These are phyloP conservation scores for Ctenodactylus gundi DNA, from an alignment of 2,113 vertebrate species.

Conservation along the genomic window DNA sequence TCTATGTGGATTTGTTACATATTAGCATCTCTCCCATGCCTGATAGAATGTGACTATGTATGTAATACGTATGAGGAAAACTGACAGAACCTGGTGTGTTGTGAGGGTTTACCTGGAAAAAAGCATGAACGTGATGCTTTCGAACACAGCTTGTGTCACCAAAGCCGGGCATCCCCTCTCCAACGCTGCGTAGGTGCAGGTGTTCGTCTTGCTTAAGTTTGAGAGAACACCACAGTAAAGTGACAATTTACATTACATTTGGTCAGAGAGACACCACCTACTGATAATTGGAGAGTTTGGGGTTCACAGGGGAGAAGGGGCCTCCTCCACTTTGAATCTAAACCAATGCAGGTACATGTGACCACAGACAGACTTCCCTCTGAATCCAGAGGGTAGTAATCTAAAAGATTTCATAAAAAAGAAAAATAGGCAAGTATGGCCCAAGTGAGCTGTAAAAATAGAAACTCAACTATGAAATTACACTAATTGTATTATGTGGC, in stretches of 20 bases:
- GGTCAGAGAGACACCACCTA: background rate
- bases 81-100: background rate
- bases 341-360: background rate
- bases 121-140: background rate
- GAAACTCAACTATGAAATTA: background rate
- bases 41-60: constrained; percentile 29
- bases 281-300: background rate
- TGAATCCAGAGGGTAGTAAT: background rate
- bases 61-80: background rate
- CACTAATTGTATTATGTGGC: background rate
- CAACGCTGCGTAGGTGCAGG: background rate
- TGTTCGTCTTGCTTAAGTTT: background rate
- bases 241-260: background rate
- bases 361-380: background rate
- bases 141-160: no score
- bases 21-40: background rate
- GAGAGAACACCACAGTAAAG: background rate
- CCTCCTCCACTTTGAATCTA: no score
- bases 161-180: background rate
- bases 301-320: background rate
- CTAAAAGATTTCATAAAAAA: background rate
- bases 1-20: background rate
- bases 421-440: background rate
- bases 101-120: background rate
- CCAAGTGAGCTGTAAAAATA: background rate